phyloP scores from a whole-genome alignment of 2,888 invertebrate genomes.

The Tuta absoluta region DNA sequence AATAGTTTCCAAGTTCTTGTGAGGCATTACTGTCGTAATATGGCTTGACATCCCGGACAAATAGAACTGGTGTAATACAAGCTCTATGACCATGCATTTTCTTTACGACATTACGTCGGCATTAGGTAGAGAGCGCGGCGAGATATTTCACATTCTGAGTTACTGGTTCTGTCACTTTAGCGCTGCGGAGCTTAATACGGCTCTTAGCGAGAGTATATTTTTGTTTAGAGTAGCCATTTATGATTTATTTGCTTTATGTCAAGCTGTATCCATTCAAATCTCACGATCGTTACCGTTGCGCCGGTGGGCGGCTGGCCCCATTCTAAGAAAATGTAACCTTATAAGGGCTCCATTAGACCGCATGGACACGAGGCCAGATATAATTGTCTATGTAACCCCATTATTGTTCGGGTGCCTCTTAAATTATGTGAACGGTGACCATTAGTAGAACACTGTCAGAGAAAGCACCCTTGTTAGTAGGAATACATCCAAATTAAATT shows the following conservation, averaged over 20 bases:
- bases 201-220: slow-evolving; percentile 29
- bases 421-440: slow-evolving; percentile 29
- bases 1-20: slow-evolving; percentile 17
- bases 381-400: slow-evolving; percentile 52
- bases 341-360: slow-evolving; percentile 64
- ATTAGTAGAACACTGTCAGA: slow-evolving; percentile 27
- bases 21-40: slow-evolving; percentile 20
- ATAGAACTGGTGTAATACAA: slow-evolving; percentile 28
- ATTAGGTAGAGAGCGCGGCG: slow-evolving; percentile 16
- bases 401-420: slow-evolving; percentile 40
- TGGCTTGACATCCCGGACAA: slow-evolving; percentile 26
- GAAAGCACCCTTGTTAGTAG: slow-evolving; percentile 26
- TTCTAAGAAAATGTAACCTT: slow-evolving; percentile 55
- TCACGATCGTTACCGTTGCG: slow-evolving; percentile 59
- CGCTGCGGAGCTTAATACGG: slow-evolving; percentile 12
- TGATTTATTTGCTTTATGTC: slow-evolving; percentile 49
- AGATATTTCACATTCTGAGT: slow-evolving; percentile 24
- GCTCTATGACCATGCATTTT: slow-evolving; percentile 34
- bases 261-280: slow-evolving; percentile 50
- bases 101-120: slow-evolving; percentile 35
- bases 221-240: slow-evolving; percentile 35
- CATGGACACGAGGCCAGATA: slow-evolving; percentile 47
- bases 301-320: slow-evolving; percentile 60
- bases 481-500: slow-evolving; percentile 20
- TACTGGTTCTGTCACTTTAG: slow-evolving; percentile 25